Conservation (phyloP, 2,888 invertebrate genomes). For the Helicoverpa assulta region DNA sequence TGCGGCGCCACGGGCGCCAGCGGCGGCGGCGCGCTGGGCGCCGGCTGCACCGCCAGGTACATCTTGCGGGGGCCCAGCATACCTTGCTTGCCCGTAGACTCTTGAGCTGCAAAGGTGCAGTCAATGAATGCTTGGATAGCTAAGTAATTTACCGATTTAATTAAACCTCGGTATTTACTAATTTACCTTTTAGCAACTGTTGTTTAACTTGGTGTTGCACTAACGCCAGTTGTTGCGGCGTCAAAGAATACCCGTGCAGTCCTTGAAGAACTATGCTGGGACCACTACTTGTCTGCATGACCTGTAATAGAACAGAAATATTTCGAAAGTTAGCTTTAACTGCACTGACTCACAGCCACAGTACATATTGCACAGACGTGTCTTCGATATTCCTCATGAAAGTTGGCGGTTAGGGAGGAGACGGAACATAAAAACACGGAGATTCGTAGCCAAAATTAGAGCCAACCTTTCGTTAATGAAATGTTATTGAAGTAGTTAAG, state of each 20-base stretch:
- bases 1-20: conserved; percentile 67
- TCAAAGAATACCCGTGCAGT: conserved; percentile 95
- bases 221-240: conserved; percentile 94
- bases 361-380: no score
- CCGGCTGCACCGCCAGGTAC: conserved; percentile 96
- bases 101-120: conserved; percentile 92
- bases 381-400: no score
- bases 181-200: conserved; percentile 94
- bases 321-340: neutral
- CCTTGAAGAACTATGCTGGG: conserved; percentile 96
- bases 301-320: conserved; percentile 76
- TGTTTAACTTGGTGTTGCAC: conserved; percentile 97
- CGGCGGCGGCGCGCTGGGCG: conserved; percentile 82
- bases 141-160: conserved; percentile 16
- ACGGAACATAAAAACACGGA: no score
- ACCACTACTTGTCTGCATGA: conserved; percentile 95
- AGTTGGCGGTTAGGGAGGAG: no score
- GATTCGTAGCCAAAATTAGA: no score
- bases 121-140: conserved; percentile 60
- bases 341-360: no score
- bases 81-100: conserved; percentile 95
- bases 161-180: conserved; percentile 41
- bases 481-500: no score
- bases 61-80: conserved; percentile 96
- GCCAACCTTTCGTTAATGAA: no score